A percentile compares a stretch with the other conserved stretches of the same genome.
These are phyloP conservation scores for Agrotis clavis DNA, from an alignment of 2,888 invertebrate species.

Conservation along the genomic window DNA sequence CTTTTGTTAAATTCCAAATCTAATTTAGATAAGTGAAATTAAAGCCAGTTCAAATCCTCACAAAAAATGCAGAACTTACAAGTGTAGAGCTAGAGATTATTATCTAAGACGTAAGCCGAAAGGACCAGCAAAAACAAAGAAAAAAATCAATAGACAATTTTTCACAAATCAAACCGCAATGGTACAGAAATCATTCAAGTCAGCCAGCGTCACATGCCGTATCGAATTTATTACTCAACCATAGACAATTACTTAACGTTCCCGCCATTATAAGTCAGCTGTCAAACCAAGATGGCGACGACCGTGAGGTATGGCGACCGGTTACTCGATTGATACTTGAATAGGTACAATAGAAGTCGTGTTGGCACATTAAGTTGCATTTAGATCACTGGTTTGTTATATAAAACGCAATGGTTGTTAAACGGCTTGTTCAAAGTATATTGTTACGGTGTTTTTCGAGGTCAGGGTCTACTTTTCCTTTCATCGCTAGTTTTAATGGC, in stretches of 20 bases:
- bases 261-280: conserved; percentile 78
- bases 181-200: conserved; percentile 66
- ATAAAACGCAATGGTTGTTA: conserved; percentile 34
- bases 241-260: conserved; percentile 79
- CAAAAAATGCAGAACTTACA: conserved; percentile 5
- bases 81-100: background rate
- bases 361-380: conserved; percentile 59
- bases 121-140: background rate
- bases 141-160: conserved; percentile 17
- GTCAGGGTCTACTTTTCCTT: conserved; percentile 51
- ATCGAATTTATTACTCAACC: conserved; percentile 79
- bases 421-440: conserved; percentile 24
- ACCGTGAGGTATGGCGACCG: conserved; percentile 76
- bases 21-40: conserved; percentile 11
- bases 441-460: conserved; percentile 35
- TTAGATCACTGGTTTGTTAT: conserved; percentile 53
- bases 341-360: conserved; percentile 69
- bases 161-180: conserved; percentile 64
- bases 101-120: conserved; percentile 19
- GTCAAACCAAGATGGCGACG: conserved; percentile 79
- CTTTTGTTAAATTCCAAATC: conserved; percentile 1
- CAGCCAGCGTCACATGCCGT: conserved; percentile 70
- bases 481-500: conserved; percentile 23
- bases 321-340: conserved; percentile 73
- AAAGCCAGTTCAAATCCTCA: background rate